phyloP scores from a whole-genome alignment of 2,113 vertebrate genomes.

The Pimephales promelas region DNA sequence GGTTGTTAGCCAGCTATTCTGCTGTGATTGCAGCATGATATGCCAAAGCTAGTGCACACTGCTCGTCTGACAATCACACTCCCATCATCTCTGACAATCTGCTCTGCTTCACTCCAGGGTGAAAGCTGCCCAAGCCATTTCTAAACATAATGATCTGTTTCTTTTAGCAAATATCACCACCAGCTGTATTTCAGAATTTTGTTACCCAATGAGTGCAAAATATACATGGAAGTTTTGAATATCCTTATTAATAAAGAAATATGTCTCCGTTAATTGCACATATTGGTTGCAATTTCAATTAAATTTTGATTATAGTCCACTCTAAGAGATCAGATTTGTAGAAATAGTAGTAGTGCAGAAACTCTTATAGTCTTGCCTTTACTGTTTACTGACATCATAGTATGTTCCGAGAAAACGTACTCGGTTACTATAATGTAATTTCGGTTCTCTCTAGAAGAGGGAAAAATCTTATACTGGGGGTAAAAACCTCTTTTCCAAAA shows the following conservation, averaged over 20 bases:
- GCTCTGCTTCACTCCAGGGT: constrained; percentile 27
- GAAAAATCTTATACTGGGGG: too few species aligned
- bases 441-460: too few species aligned
- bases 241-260: not conserved
- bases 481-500: too few species aligned
- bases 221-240: not conserved
- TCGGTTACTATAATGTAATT: too few species aligned
- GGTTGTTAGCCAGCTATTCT: constrained; percentile 45
- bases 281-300: not conserved
- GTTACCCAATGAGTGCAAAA: not conserved
- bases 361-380: too few species aligned
- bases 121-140: constrained; percentile 20
- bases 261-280: not conserved
- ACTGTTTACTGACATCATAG: too few species aligned
- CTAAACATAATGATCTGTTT: constrained; percentile 30
- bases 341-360: too few species aligned
- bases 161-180: not conserved
- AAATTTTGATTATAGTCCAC: not conserved
- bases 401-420: too few species aligned
- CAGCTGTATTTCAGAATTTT: constrained; percentile 1
- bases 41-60: constrained; percentile 19
- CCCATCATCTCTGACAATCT: constrained; percentile 25
- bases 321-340: not conserved
- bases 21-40: constrained; percentile 24
- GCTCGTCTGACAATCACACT: constrained; percentile 17